A percentile compares a stretch with the other conserved stretches of the same genome.
phyloP scores from a whole-genome alignment of 2,113 vertebrate genomes.

The Sardina pilchardus region DNA sequence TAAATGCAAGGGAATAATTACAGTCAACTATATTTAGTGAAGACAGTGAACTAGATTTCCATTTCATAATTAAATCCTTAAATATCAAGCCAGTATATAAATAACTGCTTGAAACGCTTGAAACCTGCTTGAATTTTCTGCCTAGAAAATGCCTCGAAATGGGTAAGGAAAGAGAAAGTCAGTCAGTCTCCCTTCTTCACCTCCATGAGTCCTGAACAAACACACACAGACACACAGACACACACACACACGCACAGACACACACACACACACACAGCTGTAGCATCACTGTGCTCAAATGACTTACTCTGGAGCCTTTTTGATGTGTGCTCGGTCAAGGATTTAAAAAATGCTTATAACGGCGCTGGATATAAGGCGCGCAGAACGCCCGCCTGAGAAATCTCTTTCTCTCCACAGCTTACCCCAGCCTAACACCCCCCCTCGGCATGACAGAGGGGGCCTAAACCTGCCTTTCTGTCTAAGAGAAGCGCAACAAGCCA shows the following conservation, averaged over 20 bases:
- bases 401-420: slow-evolving; percentile 3
- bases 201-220: not conserved
- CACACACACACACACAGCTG: slow-evolving; percentile 19
- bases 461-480: not conserved
- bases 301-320: not conserved
- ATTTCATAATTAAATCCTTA: slow-evolving; percentile 5
- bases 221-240: not conserved
- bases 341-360: slow-evolving; percentile 7
- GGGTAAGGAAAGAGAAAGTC: not conserved
- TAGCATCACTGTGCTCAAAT: not conserved
- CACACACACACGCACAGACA: slow-evolving; percentile 25
- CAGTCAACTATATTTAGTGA: slow-evolving; percentile 17
- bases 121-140: too few species aligned
- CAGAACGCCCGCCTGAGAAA: not conserved
- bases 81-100: not conserved
- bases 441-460: not conserved
- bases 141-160: not conserved
- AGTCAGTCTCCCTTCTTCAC: slow-evolving; percentile 1
- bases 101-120: not conserved
- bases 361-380: not conserved
- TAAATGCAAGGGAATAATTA: slow-evolving; percentile 21
- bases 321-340: slow-evolving; percentile 11
- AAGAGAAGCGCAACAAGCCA: not conserved
- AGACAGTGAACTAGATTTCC: slow-evolving; percentile 21
- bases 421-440: not conserved